Base-by-base conservation (phyloP, 2,113 vertebrate genomes). In the Pteropus alecto region DNA sequence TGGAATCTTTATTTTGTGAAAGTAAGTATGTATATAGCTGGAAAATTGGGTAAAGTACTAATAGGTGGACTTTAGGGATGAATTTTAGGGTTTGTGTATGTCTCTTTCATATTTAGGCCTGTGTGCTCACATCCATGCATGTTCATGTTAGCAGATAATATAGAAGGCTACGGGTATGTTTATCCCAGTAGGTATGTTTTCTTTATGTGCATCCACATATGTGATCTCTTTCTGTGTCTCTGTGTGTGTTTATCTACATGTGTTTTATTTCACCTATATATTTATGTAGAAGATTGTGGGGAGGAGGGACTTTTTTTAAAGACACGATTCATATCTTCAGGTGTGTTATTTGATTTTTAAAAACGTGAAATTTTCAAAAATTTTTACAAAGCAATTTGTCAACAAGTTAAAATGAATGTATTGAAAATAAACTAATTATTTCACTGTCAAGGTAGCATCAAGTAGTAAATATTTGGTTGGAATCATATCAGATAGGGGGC, bases 1-100 rank as follows among this genome's bases (percentile, higher is more conserved):
- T 98, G 97, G 96, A 98, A 97, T 97, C 97, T 98, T 98, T 97
- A 98, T 98, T 98, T 98, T 98, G 96, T 98, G 98, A 98, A 97
- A 98, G 95, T 97, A 98, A 98, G 97, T 98, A 97, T 97, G 94
- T 96, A 22, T 83, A 58, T 91, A 97, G 97, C 82, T 95, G 94
- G 97, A 96, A 79, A 96, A 83, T 12, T 96, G 96, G 97, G 96
- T 96, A 96, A 98, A 98, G 28, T 91, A 74, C 67, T 92, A 94
- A 89, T 87, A 98, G 98, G 96, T 96, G 93, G 82, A 95, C 58
- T 94, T 94, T 35, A 97, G 97, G 97, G 90, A 94, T 96, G 74
- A 78, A 93, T 95, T 97, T 93, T 89, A 98, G 96, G 97, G 54
- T 81, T 81, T 85, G 41, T 96, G 58, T 87, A n/a, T 93, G 60